phyloP scores from a whole-genome alignment of 2,888 invertebrate species.

The Sesia bembeciformis region DNA sequence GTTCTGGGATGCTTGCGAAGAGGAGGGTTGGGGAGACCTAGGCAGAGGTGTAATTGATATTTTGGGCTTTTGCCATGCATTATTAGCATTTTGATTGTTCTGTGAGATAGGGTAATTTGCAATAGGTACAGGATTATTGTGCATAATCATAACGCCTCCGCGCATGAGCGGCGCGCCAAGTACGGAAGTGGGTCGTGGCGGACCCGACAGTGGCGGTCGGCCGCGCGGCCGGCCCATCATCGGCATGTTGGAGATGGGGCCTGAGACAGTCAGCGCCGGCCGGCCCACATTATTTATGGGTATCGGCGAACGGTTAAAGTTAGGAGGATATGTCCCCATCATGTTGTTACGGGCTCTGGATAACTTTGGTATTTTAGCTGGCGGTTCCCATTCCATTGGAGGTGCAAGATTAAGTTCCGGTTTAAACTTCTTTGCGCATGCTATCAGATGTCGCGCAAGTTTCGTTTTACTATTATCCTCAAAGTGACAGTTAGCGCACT shows the following conservation, averaged over 20 bases:
- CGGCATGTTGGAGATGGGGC: conserved; percentile 39
- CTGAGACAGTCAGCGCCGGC: conserved; percentile 41
- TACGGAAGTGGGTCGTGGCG: conserved; percentile 33
- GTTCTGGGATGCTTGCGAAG: conserved; percentile 47
- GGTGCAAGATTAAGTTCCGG: conserved; percentile 91
- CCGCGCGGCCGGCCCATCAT: conserved; percentile 58
- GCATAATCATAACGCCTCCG: conserved; percentile 81
- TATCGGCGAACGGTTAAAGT: conserved; percentile 64
- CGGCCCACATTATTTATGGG: conserved; percentile 56
- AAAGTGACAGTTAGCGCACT: conserved; percentile 95
- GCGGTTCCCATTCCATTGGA: conserved; percentile 94
- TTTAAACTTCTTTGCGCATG: conserved; percentile 93
- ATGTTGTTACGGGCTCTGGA: conserved; percentile 58
- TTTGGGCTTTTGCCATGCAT: conserved; percentile 83
- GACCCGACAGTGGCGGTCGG: conserved; percentile 47
- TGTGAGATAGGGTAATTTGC: conserved; percentile 52
- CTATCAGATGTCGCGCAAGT: conserved; percentile 89
- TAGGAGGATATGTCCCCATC: conserved; percentile 61
- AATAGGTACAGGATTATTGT: conserved; percentile 68
- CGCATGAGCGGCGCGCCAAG: conserved; percentile 65
- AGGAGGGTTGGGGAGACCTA: conserved; percentile 74
- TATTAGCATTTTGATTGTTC: conserved; percentile 42
- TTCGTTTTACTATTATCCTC: conserved; percentile 96
- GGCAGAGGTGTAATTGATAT: conserved; percentile 94
- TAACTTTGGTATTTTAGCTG: conserved; percentile 90